Conservation (phyloP, 2,888 invertebrate genomes). For the Trichogramma evanescens region DNA sequence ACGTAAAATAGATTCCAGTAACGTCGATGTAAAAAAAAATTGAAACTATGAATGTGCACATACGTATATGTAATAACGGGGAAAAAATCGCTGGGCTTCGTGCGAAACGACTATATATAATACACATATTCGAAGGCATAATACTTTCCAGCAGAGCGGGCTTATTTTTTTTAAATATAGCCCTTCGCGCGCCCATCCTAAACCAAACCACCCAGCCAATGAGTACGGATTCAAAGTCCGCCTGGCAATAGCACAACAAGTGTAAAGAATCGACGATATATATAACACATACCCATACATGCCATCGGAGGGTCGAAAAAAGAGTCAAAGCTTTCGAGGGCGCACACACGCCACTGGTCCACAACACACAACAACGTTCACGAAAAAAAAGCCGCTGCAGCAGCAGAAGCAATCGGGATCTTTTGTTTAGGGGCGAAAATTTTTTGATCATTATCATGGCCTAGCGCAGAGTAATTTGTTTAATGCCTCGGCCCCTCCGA, state of each 20-base stretch:
- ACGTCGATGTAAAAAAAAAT: too few species aligned
- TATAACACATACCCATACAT: too few species aligned
- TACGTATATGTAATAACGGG: too few species aligned
- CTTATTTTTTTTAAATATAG: conserved; percentile 47
- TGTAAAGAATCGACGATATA: conserved; percentile 6
- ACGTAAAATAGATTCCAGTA: too few species aligned
- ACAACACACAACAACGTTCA: conserved; percentile 24
- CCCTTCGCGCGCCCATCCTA: conserved; percentile 26
- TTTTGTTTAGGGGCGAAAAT: conserved; percentile 44
- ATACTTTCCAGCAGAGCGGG: conserved; percentile 45
- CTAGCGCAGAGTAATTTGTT: too few species aligned
- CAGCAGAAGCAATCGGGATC: conserved; percentile 38
- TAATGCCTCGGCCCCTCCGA: too few species aligned
- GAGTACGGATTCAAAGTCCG: conserved; percentile 9
- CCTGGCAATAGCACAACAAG: conserved; percentile 3
- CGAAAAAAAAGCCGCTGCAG: conserved; percentile 15
- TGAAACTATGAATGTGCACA: too few species aligned
- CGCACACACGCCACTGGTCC: conserved; percentile 38
- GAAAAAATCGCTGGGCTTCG: too few species aligned
- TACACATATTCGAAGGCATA: conserved; percentile 2
- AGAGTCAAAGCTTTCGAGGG: conserved; percentile 42
- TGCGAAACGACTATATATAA: too few species aligned
- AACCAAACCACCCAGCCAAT: conserved; percentile 23
- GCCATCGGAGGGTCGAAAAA: conserved; percentile 24
- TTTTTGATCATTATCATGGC: conserved; percentile 44